Percentiles rank a stretch among this genome's conserved stretches.
Evolutionary conservation across 2,888 invertebrate species (phyloP).

Genomic region (Chalcis sispes): DNA sequence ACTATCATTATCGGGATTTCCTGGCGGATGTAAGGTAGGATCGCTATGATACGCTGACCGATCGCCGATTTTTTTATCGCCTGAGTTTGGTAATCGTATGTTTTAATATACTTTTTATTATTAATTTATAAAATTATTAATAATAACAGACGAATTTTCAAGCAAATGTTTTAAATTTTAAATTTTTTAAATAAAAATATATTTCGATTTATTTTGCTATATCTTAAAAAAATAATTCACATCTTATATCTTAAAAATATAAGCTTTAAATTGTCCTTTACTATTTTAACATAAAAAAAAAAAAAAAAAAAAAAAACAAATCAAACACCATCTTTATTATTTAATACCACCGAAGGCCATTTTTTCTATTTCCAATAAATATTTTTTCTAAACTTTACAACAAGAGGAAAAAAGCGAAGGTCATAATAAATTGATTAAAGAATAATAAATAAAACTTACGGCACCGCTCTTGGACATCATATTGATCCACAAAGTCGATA

Average conservation of each 20-base stretch:
- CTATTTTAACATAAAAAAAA: too few species aligned
- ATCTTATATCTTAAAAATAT: too few species aligned
- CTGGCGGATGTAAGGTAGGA: constrained; percentile 98
- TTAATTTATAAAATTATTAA: background rate
- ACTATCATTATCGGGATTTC: constrained; percentile 99
- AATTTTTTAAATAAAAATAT: too few species aligned
- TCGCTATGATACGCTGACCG: constrained; percentile 98
- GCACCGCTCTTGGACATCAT: constrained; percentile 99
- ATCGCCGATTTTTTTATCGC: constrained; percentile 98
- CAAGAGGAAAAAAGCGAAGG: too few species aligned
- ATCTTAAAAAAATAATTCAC: background rate
- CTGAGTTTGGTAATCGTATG: constrained; percentile 58
- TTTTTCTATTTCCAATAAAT: background rate
- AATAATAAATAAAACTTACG: constrained; percentile 68
- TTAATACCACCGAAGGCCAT: too few species aligned
- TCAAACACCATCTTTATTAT: background rate
- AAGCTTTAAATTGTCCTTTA: too few species aligned
- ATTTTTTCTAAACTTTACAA: too few species aligned
- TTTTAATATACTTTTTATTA: background rate
- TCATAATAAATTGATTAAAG: constrained; percentile 1
- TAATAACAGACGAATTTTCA: too few species aligned
- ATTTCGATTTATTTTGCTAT: too few species aligned
- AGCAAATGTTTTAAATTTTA: too few species aligned
- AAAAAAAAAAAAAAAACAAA: background rate
- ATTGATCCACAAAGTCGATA: constrained; percentile 98